Evolutionary conservation across 30 jellyfish, hydroid and myxozoan species (phyloP).

Genomic region (Haliclystus octoradiatus): DNA sequence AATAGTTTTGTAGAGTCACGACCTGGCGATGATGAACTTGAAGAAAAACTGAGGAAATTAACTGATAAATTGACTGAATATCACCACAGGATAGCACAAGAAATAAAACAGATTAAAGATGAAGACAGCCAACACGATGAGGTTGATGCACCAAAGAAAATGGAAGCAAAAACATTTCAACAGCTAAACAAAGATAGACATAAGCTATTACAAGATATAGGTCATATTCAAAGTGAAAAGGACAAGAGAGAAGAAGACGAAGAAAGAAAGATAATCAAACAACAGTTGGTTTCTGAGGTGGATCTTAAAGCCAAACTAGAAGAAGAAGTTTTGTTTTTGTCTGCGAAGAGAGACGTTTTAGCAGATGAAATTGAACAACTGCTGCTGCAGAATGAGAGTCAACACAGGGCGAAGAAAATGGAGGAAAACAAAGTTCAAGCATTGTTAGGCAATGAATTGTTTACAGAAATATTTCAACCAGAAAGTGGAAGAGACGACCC

Average conservation of each 20-base stretch:
- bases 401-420: neutral
- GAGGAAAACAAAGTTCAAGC: neutral
- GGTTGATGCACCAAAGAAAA: neutral
- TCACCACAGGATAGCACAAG: no score
- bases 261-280: neutral
- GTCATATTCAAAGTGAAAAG: constrained; percentile 1
- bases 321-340: neutral
- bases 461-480: neutral
- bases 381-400: neutral
- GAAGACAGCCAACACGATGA: constrained; percentile 6
- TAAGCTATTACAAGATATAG: constrained; percentile 13
- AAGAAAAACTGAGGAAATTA: no score
- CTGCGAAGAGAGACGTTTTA: neutral
- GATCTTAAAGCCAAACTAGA: constrained; percentile 8
- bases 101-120: constrained; percentile 3
- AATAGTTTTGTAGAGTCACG: constrained; percentile 1
- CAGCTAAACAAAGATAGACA: neutral
- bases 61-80: no score
- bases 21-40: no score
- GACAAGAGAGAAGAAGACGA: neutral
- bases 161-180: no score
- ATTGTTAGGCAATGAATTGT: constrained; percentile 8
- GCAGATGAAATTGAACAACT: neutral
- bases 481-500: neutral
- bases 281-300: neutral